phyloP scores from a whole-genome alignment of 2,888 invertebrate genomes.

The Drosophila peninsularis region DNA sequence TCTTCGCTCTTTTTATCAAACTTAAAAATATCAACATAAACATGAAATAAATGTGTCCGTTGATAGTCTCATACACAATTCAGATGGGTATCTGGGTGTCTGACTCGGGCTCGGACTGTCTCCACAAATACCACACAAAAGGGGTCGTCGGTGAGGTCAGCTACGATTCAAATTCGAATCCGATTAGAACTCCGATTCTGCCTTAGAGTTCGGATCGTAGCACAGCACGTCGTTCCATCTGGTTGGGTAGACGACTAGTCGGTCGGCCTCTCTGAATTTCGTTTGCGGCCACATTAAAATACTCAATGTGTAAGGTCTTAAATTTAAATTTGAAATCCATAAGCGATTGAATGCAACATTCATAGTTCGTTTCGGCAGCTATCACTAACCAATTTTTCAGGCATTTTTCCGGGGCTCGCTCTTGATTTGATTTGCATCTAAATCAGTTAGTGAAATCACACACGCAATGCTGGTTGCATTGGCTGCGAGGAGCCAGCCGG shows the following conservation, averaged over 20 bases:
- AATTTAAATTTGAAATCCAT: slow-evolving; percentile 81
- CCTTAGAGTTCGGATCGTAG: slow-evolving; percentile 25
- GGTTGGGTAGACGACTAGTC: background rate
- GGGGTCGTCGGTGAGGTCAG: slow-evolving; percentile 71
- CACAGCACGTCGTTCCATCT: slow-evolving; percentile 45
- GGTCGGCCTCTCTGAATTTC: slow-evolving; percentile 51
- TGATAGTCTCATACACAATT: slow-evolving; percentile 79
- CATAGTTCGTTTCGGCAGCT: slow-evolving; percentile 65
- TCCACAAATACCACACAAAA: slow-evolving; percentile 61
- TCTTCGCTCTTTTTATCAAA: slow-evolving; percentile 67
- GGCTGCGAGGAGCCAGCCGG: slow-evolving; percentile 23
- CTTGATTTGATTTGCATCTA: slow-evolving; percentile 79
- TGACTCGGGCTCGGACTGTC: slow-evolving; percentile 7
- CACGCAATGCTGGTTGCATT: slow-evolving; percentile 32
- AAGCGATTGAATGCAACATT: slow-evolving; percentile 80
- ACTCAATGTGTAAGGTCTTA: slow-evolving; percentile 83
- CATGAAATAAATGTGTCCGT: slow-evolving; percentile 81
- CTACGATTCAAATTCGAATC: slow-evolving; percentile 28
- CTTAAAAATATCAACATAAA: slow-evolving; percentile 81
- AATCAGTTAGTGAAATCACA: slow-evolving; percentile 73
- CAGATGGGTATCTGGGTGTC: slow-evolving; percentile 73
- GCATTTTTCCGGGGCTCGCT: slow-evolving; percentile 55
- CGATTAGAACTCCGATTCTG: slow-evolving; percentile 23
- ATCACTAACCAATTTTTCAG: slow-evolving; percentile 59
- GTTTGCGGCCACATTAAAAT: slow-evolving; percentile 81